Base-by-base conservation (phyloP, 1,140 invertebrate species). In the Agrypnia vestita region DNA sequence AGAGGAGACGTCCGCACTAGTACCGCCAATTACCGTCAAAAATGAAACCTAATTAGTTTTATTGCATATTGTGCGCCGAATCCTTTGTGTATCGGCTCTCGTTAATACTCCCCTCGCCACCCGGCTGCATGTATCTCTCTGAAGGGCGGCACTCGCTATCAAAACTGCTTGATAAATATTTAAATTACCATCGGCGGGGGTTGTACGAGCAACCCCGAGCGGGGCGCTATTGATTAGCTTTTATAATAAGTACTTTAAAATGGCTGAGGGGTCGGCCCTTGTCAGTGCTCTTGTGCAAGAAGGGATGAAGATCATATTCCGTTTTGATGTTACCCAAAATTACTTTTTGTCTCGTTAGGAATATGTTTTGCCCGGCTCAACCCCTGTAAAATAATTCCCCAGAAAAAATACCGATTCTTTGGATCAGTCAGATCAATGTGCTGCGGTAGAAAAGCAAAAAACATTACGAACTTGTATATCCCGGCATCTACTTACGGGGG, bases 1-100 rank as follows among this genome's bases (percentile, higher is more conserved):
- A 82, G 10, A 25, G 13, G 35, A 62, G 51, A 19, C 59, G 13
- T 64, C 7, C 13, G 35, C 19, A 43, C 55, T 64, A 47, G 44
- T 72, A 13, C 53, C 62, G 56, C 78, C 81, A 83, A 83, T 83
- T 83, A 83, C 79, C 72, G 79, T 83, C 81, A 80, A 83, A 83
- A 83, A 83, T 83, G 80, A 80, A 83, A 83, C 69, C 82, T 83
- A 83, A 83, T 83, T 83, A 83, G 71, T 83, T 83, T 80, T 76
- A 83, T 83, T 80, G 78, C 81, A 78, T 80, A 80, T 83, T 83
- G 82, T 83, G 80, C 80, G 72, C 71, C 69, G 49, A 80, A 78
- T 76, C 82, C 76, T 83, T 83, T 80, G 67, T 80, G 67, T 69
- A 67, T 80, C 64, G 67, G 56, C 78, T 21, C 78, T 82, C 81